Evolutionary conservation across 2,888 invertebrate species (phyloP).

Genomic region (Drosophila diplacantha): DNA sequence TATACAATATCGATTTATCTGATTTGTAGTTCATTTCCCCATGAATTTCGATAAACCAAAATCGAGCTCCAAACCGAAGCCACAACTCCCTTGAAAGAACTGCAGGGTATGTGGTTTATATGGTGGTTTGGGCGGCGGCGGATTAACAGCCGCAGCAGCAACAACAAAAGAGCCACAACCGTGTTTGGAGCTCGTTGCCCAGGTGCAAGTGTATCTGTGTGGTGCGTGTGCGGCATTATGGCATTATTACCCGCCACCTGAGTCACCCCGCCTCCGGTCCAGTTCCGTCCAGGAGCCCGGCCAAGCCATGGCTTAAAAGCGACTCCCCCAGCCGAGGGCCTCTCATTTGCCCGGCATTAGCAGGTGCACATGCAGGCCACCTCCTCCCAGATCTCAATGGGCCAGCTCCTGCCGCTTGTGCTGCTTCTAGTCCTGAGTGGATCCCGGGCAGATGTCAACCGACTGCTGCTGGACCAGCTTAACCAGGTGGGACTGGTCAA

Average conservation of each 20-base stretch:
- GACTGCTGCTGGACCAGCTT: constrained; percentile 46
- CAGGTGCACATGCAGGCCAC: constrained; percentile 15
- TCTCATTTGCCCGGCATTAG: constrained; percentile 33
- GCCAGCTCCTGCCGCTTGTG: background rate
- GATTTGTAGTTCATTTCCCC: background rate
- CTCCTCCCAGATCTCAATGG: background rate
- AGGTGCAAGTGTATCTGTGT: background rate
- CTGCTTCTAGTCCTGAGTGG: background rate
- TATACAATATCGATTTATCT: background rate
- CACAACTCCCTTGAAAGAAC: background rate
- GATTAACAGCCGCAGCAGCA: constrained; percentile 6
- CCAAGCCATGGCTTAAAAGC: constrained; percentile 38
- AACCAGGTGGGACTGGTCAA: constrained; percentile 52
- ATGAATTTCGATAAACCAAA: background rate
- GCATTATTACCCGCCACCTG: constrained; percentile 27
- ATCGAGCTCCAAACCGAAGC: background rate
- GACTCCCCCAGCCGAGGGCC: constrained; percentile 12
- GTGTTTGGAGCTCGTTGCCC: constrained; percentile 12
- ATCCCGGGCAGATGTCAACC: constrained; percentile 5
- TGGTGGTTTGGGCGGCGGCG: constrained; percentile 14
- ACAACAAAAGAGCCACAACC: constrained; percentile 9
- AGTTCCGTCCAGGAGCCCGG: constrained; percentile 13
- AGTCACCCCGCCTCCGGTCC: constrained; percentile 21
- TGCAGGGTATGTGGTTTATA: constrained; percentile 32
- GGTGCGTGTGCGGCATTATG: constrained; percentile 1